Base-by-base conservation (phyloP, 2,888 invertebrate genomes). In the Helicoverpa assulta region DNA sequence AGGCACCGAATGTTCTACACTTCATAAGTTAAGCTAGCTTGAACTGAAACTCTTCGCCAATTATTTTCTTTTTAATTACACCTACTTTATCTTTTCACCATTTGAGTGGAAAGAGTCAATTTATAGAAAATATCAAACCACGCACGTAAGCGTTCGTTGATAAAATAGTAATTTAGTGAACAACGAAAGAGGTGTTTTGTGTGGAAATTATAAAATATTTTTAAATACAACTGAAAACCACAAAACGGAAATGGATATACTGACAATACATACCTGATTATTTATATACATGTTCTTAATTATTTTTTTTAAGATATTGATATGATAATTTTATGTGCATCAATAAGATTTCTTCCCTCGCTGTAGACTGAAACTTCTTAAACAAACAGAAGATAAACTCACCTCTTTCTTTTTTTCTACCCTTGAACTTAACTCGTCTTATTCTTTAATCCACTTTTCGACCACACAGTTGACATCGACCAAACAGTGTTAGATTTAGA, bases 141-240 rank as follows among this genome's bases (percentile, higher is more conserved):
- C 51, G 7, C 64, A 57, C 29, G 10, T 19, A 12, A n/a, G 43
- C 18, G 21, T 57, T 68, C n/a, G 37, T 18, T 37, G 37, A 21
- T 59, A 43, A 63, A 43, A 61, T 63, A 50, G 40, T 67, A 50
- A 52, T 43, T n/a, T 59, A 58, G 51, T 64, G 56, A 74, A 78
- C 60, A 80, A 69, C 75, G 80, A 80, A 75, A 53, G 21, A 62
- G 52, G 14, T 52, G 10, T 51, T 57, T 52, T 33, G 29, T 60
- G 57, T 43, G 14, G 29, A 56, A 53, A 10, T 16, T 7, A 51
- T 29, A 18, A 14, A 59, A 33, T 43, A 10, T 37, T 6, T 18
- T 5, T 2, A 14, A 43, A 43, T 16, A 43, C 5, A 10, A 37
- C 10, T 37, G 12, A 37, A 37, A 37, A 3, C 12, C 2, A 37